phyloP scores from a whole-genome alignment of 2,797 vertebrate genomes.

The Cuculus canorus region DNA sequence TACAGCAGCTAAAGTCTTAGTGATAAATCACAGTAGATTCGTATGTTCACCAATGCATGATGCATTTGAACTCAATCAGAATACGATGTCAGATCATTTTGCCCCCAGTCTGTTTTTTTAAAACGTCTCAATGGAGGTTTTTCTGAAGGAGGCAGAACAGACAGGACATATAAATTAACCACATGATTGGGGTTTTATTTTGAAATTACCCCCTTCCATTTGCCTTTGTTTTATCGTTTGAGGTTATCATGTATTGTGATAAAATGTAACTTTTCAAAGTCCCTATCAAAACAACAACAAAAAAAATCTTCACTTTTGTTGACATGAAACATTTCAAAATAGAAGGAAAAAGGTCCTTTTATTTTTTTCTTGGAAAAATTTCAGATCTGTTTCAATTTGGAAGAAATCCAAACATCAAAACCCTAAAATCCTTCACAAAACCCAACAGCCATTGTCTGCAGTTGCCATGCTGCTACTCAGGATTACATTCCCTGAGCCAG shows the following conservation, averaged over 20 bases:
- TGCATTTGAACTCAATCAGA: not conserved
- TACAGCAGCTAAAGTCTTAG: not conserved
- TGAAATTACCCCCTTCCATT: not conserved
- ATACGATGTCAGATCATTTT: not conserved
- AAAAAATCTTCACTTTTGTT: not conserved
- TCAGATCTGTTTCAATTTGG: not conserved
- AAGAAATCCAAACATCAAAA: not conserved
- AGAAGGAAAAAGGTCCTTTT: not conserved
- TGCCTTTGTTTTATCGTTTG: not conserved
- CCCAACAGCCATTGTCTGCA: not conserved
- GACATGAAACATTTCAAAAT: slow-evolving; percentile 16
- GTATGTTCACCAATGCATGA: not conserved
- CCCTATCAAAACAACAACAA: not conserved
- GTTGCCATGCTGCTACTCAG: not conserved
- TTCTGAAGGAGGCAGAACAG: not conserved
- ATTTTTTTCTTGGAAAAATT: not conserved
- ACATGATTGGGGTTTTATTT: not conserved
- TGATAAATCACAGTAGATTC: not conserved
- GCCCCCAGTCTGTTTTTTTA: rapidly evolving
- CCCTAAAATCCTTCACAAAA: not conserved
- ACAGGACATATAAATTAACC: not conserved
- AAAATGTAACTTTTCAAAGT: not conserved
- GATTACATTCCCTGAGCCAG: not conserved
- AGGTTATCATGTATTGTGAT: not conserved
- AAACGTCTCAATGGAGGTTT: not conserved